These are phyloP conservation scores for Ammodytes marinus DNA, from an alignment of 2,113 vertebrate species.

Conservation along the genomic window DNA sequence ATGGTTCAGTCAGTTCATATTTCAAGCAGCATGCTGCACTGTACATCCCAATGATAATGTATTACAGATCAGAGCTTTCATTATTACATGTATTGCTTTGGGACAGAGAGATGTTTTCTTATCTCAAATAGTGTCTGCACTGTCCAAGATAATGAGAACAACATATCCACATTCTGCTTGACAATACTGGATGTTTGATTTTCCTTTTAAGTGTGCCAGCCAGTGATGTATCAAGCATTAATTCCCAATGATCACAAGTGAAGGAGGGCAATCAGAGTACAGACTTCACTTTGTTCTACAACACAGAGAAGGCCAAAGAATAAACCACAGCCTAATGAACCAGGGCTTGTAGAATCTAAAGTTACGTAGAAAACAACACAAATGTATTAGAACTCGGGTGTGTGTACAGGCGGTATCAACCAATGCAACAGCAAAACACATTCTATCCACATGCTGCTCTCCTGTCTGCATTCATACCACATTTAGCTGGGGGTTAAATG, in stretches of 20 bases:
- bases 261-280: slow-evolving; percentile 61
- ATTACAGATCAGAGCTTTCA: slow-evolving; percentile 50
- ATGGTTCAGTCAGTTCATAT: slow-evolving; percentile 44
- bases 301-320: slow-evolving; percentile 39
- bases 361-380: slow-evolving; percentile 31
- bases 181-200: slow-evolving; percentile 52
- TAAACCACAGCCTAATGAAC: slow-evolving; percentile 52
- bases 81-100: slow-evolving; percentile 61
- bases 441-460: slow-evolving; percentile 4
- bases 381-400: slow-evolving; percentile 34
- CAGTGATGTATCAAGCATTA: slow-evolving; percentile 53
- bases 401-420: slow-evolving; percentile 29
- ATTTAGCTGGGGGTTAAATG: slow-evolving; percentile 6
- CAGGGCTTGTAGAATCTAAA: slow-evolving; percentile 37
- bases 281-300: slow-evolving; percentile 65
- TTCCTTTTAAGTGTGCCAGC: slow-evolving; percentile 53
- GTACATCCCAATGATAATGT: slow-evolving; percentile 27
- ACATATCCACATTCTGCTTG: slow-evolving; percentile 53
- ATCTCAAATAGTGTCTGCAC: slow-evolving; percentile 53
- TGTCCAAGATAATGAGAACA: slow-evolving; percentile 67
- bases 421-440: slow-evolving; percentile 13
- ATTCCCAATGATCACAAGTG: slow-evolving; percentile 64
- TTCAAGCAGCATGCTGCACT: slow-evolving; percentile 38
- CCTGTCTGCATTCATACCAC: background rate
- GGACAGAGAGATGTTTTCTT: slow-evolving; percentile 56